A percentile compares a stretch with the other conserved stretches of the same genome.
Conservation (phyloP, 2,113 vertebrate genomes). For the Crocuta crocuta region DNA sequence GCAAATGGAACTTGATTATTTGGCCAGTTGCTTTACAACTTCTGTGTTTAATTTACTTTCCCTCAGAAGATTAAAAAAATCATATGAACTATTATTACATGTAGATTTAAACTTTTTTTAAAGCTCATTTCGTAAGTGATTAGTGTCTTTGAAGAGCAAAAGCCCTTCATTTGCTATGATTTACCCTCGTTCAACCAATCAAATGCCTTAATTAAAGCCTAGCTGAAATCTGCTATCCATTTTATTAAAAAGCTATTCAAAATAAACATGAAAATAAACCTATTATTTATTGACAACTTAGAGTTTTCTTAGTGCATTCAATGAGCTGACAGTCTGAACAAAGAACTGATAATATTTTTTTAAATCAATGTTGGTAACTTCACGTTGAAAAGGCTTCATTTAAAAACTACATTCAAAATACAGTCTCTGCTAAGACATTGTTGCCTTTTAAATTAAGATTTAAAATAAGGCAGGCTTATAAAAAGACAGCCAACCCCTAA, state of each 20-base stretch:
- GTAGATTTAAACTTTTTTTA: background rate
- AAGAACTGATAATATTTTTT: background rate
- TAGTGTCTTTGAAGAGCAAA: constrained; percentile 17
- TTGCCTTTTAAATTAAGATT: constrained; percentile 35
- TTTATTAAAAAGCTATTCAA: constrained; percentile 24
- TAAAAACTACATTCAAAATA: background rate
- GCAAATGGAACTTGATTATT: constrained; percentile 78
- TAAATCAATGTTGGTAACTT: background rate
- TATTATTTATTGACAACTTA: background rate
- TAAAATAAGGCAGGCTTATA: constrained; percentile 23
- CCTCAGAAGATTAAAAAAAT: constrained; percentile 47
- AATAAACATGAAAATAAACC: constrained; percentile 9
- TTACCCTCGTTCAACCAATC: background rate
- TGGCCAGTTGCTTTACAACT: constrained; percentile 55
- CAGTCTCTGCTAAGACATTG: background rate
- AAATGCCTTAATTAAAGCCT: constrained; percentile 45
- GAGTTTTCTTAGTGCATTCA: background rate
- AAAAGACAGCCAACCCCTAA: background rate
- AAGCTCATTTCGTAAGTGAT: constrained; percentile 56
- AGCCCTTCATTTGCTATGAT: background rate
- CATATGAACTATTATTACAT: constrained; percentile 31
- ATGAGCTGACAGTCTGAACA: background rate
- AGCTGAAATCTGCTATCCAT: constrained; percentile 13
- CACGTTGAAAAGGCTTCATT: background rate
- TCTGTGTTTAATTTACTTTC: constrained; percentile 63